A percentile compares a stretch with the other conserved stretches of the same genome.
Evolutionary conservation across 2,888 invertebrate species (phyloP).

Genomic region (Coelogynopora nodosa): DNA sequence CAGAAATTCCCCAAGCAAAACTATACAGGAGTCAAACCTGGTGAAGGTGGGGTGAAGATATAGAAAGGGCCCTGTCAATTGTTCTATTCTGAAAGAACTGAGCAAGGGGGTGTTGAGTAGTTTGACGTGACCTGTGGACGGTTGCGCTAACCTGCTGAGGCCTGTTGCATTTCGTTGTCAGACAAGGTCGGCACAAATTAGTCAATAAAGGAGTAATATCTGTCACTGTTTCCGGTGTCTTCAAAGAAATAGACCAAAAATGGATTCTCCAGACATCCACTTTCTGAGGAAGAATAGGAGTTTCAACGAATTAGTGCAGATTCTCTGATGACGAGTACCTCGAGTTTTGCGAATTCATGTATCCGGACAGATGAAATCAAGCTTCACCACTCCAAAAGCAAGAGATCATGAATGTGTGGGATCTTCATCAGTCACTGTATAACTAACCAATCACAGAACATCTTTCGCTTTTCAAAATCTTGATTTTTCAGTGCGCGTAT

Average conservation of each 20-base stretch:
- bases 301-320: background rate
- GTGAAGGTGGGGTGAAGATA: background rate
- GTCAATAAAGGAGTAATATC: background rate
- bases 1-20: background rate
- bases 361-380: background rate
- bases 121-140: background rate
- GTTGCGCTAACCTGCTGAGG: background rate
- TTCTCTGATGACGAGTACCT: background rate
- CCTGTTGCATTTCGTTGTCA: background rate
- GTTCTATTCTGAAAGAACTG: conserved; percentile 23
- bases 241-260: background rate
- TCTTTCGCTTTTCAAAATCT: background rate
- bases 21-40: background rate
- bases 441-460: background rate
- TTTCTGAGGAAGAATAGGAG: background rate
- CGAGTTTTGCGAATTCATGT: background rate
- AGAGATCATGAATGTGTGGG: too few relatives aligned
- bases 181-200: background rate
- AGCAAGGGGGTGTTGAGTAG: background rate
- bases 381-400: too few relatives aligned
- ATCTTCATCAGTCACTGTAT: background rate
- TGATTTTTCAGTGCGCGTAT: background rate
- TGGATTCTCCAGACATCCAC: background rate
- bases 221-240: background rate
- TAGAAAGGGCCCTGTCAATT: background rate